Evolutionary conservation across 2,113 vertebrate species (phyloP), one percentile per base, ranked within the genome.

Genomic region (Lagopus leucura): DNA sequence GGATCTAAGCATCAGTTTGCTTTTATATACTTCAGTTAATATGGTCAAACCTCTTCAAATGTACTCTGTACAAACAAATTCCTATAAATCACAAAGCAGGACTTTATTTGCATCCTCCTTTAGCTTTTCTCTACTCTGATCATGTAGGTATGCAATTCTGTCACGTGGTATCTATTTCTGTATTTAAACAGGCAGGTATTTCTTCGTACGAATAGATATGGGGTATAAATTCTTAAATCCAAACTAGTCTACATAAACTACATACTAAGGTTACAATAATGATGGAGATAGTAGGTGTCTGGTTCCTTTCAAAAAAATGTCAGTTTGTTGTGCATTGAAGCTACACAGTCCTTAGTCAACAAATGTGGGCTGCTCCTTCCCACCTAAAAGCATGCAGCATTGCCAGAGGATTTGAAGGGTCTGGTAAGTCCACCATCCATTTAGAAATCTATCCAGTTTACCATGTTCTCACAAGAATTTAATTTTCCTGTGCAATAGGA

Each of bases 51-150:
- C 30, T 45, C 52, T 74, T 55, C 2, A 13, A 84, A 75, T 70
- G 67, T 78, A 64, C 69, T 57, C 32, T 52, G 2, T 79, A 27
- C 45, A 91, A 96, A 92, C 60, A 95, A 93, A 93, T 72, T 65
- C 77, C 75, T 74, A 4, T 45, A 91, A 88, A 85, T 74, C 36
- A 82, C 76, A 64, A 74, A 72, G 63, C 67, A 75, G 64, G 45
- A 32, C 14, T 74, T 69, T 34, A 36, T 75, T 20, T 57, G 21
- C 70, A 69, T 69, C 42, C 12, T 48, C 25, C 77, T 69, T 19
- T 71, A 82, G 50, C 64, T 89, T 86, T 90, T 80, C 45, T 8
- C 85, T 72, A 6, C 38, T 61, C 64, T 15, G 79, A 4, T 17
- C 76, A 22, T 28, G 70, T 74, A 76, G 75, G 7, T 73, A 8